These are phyloP conservation scores for Drosophila falleni DNA, from an alignment of 2,888 invertebrate genomes.

Conservation along the genomic window DNA sequence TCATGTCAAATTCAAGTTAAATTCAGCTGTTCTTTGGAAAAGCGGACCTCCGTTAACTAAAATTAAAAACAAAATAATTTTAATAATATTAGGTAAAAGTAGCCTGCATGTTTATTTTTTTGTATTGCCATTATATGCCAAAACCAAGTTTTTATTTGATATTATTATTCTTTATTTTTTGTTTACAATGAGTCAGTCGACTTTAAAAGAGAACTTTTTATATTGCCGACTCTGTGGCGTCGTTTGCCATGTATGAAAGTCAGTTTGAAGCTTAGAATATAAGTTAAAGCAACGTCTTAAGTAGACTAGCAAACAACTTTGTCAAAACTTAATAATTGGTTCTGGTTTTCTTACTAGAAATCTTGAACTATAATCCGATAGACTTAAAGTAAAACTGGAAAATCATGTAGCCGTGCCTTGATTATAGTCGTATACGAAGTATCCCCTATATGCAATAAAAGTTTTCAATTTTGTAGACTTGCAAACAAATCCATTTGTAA, in stretches of 20 bases:
- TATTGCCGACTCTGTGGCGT: not conserved
- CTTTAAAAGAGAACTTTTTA: not conserved
- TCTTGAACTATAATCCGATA: not conserved
- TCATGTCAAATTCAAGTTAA: too few relatives aligned
- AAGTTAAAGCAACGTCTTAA: not conserved
- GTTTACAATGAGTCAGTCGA: not conserved
- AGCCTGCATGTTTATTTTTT: not conserved
- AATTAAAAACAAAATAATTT: not conserved
- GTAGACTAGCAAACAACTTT: slow-evolving; percentile 5
- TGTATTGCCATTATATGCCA: too few relatives aligned
- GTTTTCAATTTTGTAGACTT: slow-evolving; percentile 38
- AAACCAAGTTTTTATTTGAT: not conserved
- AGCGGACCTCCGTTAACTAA: too few relatives aligned
- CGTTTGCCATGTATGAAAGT: not conserved
- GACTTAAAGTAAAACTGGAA: not conserved
- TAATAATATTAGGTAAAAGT: not conserved
- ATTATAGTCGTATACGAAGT: slow-evolving; percentile 1
- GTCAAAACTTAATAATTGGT: slow-evolving; percentile 13
- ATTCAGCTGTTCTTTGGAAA: too few relatives aligned
- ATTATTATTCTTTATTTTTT: not conserved
- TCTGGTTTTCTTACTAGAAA: not conserved
- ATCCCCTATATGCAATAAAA: slow-evolving; percentile 8
- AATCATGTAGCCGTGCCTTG: slow-evolving; percentile 1
- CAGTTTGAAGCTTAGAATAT: not conserved
- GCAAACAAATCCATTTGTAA: slow-evolving; percentile 62